Evolutionary conservation across 2,888 invertebrate genomes (phyloP).

Genomic region (Nemapogon koenigi): DNA sequence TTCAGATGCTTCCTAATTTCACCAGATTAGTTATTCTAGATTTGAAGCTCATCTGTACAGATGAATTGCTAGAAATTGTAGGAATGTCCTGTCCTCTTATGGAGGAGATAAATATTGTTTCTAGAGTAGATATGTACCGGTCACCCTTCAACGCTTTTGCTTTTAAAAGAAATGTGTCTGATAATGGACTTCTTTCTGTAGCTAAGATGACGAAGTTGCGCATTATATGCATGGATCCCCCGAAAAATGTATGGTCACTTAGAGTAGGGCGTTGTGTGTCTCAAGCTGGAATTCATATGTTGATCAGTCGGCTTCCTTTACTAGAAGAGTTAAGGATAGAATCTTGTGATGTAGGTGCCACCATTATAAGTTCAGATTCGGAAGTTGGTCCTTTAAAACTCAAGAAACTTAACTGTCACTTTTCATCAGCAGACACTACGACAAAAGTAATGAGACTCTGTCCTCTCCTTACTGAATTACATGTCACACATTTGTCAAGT

Average conservation of each 20-base stretch:
- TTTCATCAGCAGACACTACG: conserved; percentile 48
- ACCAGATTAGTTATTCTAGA: conserved; percentile 45
- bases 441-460: conserved; percentile 48
- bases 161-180: conserved; percentile 51
- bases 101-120: conserved; percentile 56
- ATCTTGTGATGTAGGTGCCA: conserved; percentile 57
- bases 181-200: conserved; percentile 42
- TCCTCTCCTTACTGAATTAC: conserved; percentile 44
- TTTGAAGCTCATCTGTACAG: conserved; percentile 56
- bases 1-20: conserved; percentile 37
- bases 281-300: conserved; percentile 47
- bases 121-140: conserved; percentile 51
- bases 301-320: conserved; percentile 42
- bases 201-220: conserved; percentile 42
- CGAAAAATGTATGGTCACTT: conserved; percentile 45
- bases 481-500: conserved; percentile 45
- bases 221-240: conserved; percentile 52
- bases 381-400: conserved; percentile 46
- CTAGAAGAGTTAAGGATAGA: conserved; percentile 53
- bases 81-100: conserved; percentile 40
- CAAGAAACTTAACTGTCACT: conserved; percentile 52
- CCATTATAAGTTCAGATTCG: conserved; percentile 37
- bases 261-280: conserved; percentile 52
- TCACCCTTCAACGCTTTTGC: conserved; percentile 55
- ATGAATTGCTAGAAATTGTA: conserved; percentile 52